Base-by-base conservation (phyloP, 2,113 vertebrate species). In the Cyprinodon brontotheroides region DNA sequence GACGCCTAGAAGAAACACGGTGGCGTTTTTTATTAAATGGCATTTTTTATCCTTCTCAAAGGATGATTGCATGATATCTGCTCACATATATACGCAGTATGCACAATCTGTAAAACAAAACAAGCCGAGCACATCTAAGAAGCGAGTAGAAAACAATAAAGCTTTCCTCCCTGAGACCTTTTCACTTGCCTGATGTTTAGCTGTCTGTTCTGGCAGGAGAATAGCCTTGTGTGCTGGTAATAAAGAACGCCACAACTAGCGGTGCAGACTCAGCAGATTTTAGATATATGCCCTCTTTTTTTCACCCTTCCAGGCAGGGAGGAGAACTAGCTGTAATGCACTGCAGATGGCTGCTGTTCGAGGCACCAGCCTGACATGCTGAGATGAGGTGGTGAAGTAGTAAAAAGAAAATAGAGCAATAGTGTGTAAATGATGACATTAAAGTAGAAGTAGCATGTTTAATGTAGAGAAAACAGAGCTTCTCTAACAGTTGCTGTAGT, bases 341-440 rank as follows among this genome's bases (percentile, higher is more conserved):
- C 87, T 94, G 93, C 93, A 92, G 94, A 94, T 93, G 91, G 91
- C 87, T 92, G 91, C 90, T 90, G 93, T 91, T 93, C 77, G 22
- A 87, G 89, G 87, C 82, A 88, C 75, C 84, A 87, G 90, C 80
- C 93, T 92, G 87, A 92, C 86, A 91, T 69, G 75, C 72, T 70
- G 72, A 82, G 87, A 87, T 78, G 68, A 70, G 57, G 74, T 48
- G 65, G 81, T 17, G 72, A 78, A 73, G 85, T 67, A 86, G 84
- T 79, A 70, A 86, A 85, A 75, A 14, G 74, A 74, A 61, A 59
- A 68, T 8, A 69, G 47, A 48, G 65, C 11, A 43, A 73, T 70
- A 13, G 66, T 66, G 71, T 62, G 63, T 70, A 40, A 66, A 53
- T 60, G 47, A 40, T 20, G 39, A 80, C 37, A 72, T 57, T n/a